Conservation (phyloP, 2,797 vertebrate species). For the Bufotes viridis region DNA sequence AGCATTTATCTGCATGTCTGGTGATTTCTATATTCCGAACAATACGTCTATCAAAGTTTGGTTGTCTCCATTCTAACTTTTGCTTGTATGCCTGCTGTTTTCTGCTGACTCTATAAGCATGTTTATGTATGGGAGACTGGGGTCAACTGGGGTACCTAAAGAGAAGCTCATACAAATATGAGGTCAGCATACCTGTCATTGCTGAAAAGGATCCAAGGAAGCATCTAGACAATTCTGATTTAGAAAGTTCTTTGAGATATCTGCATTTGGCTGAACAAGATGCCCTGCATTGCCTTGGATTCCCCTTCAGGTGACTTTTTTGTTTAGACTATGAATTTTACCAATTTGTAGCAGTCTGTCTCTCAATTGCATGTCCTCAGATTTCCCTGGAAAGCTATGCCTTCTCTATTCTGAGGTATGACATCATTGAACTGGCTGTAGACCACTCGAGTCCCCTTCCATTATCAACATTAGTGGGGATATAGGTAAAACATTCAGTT, state of each 20-base stretch:
- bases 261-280: background rate
- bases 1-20: too few species aligned
- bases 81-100: too few species aligned
- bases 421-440: background rate
- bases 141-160: too few species aligned
- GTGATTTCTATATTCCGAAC: too few species aligned
- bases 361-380: background rate
- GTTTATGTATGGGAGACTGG: too few species aligned
- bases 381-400: background rate
- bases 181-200: too few species aligned
- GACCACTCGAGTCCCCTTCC: constrained; percentile 1
- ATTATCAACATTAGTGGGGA: constrained; percentile 17
- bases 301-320: background rate
- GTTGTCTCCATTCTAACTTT: too few species aligned
- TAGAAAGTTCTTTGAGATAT: background rate
- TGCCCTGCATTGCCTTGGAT: background rate
- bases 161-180: too few species aligned
- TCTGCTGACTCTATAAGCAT: too few species aligned
- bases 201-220: background rate
- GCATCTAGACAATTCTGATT: background rate
- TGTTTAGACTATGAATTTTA: background rate
- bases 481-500: constrained; percentile 38
- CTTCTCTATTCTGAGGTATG: background rate
- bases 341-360: background rate
- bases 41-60: too few species aligned